Conservation (phyloP, 2,113 vertebrate species). For the Leptodactylus fuscus region DNA sequence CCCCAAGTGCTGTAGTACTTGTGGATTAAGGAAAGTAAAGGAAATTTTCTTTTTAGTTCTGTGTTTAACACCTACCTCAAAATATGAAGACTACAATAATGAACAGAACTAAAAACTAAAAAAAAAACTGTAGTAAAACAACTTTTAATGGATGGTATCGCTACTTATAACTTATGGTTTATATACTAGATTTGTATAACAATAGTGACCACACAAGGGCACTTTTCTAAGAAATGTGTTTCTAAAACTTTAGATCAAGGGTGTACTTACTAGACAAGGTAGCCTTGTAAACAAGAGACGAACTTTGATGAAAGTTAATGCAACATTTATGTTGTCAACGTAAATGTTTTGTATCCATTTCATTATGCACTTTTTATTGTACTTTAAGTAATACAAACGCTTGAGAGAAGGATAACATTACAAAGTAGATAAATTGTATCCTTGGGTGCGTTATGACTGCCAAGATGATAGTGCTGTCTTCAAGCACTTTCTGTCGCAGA, state of each 20-base stretch:
- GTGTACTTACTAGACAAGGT: background rate
- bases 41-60: conserved; percentile 8
- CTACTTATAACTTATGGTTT: background rate
- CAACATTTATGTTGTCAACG: no score
- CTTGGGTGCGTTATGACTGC: background rate
- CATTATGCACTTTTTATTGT: no score
- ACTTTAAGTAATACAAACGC: no score
- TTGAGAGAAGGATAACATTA: no score
- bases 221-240: background rate
- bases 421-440: no score
- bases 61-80: background rate
- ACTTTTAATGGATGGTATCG: conserved; percentile 13
- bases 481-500: background rate
- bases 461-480: no score
- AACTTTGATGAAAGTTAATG: no score
- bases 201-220: background rate
- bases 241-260: background rate
- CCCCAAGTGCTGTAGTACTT: background rate
- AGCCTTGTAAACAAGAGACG: no score
- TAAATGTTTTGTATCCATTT: no score
- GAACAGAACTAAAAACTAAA: no score
- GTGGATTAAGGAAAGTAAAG: background rate
- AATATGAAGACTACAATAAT: background rate
- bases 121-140: no score
- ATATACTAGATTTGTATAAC: background rate